These are phyloP conservation scores for Diarsia dahlii DNA, from an alignment of 2,888 invertebrate genomes.

Conservation along the genomic window DNA sequence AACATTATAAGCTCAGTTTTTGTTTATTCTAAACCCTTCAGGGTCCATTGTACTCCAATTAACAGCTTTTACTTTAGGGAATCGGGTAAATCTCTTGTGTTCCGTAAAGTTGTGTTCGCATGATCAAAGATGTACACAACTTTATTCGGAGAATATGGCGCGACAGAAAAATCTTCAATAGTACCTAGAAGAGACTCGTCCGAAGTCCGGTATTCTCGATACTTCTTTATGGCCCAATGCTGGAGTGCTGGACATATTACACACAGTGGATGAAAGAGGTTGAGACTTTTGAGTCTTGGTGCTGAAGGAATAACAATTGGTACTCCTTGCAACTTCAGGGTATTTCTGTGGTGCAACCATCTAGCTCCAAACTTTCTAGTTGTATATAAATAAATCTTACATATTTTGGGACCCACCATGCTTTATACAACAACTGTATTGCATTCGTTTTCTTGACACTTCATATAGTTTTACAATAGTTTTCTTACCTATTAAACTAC, in stretches of 20 bases:
- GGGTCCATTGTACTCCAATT: neutral
- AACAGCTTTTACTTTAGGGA: too few relatives aligned
- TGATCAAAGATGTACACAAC: too few relatives aligned
- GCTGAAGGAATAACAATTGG: neutral
- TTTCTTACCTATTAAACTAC: constrained; percentile 38
- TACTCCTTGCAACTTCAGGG: neutral
- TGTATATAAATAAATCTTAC: neutral
- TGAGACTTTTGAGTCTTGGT: neutral
- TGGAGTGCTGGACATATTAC: neutral
- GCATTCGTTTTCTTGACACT: neutral
- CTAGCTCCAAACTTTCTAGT: neutral
- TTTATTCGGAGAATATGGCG: too few relatives aligned
- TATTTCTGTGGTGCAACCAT: neutral
- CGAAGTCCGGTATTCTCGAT: neutral
- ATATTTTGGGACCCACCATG: neutral
- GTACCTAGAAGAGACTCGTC: neutral
- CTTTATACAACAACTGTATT: neutral
- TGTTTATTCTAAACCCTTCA: neutral
- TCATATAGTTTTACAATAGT: constrained; percentile 21
- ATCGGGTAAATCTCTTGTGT: too few relatives aligned
- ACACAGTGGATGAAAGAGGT: neutral
- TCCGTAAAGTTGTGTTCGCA: too few relatives aligned
- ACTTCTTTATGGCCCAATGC: neutral
- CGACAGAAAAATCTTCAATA: neutral
- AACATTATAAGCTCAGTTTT: too few relatives aligned